A percentile compares a stretch with the other conserved stretches of the same genome.
Evolutionary conservation across 2,113 vertebrate species (phyloP).

Genomic region (Lepus timidus): DNA sequence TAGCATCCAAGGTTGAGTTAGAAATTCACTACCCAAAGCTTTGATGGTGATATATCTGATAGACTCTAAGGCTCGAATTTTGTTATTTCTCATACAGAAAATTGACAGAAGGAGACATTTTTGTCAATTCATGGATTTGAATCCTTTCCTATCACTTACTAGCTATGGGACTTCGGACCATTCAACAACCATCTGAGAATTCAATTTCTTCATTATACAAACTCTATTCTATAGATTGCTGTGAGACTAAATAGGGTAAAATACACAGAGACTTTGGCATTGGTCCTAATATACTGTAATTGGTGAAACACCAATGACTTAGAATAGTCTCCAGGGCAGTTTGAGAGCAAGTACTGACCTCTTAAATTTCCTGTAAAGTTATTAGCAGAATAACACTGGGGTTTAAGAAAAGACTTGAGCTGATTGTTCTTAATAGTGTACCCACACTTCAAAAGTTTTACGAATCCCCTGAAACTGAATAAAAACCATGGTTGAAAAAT

Average conservation of each 20-base stretch:
- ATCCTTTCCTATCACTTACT: neutral
- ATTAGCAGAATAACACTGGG: neutral
- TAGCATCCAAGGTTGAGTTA: neutral
- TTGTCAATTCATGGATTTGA: neutral
- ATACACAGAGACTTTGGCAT: neutral
- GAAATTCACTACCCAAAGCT: neutral
- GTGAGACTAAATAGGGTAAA: constrained; percentile 26
- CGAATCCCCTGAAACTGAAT: constrained; percentile 30
- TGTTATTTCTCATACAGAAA: neutral
- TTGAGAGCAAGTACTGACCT: neutral
- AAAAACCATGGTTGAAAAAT: constrained; percentile 32
- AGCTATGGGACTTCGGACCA: neutral
- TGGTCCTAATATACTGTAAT: neutral
- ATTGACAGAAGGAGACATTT: neutral
- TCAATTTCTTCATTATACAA: neutral
- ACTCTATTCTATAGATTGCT: neutral
- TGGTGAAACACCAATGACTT: neutral
- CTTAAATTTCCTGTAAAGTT: neutral
- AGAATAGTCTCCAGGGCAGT: neutral
- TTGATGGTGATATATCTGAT: neutral
- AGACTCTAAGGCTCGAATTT: neutral
- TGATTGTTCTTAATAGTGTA: constrained; percentile 19
- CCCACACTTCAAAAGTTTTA: constrained; percentile 26
- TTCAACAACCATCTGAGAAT: neutral
- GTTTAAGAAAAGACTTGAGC: neutral